Evolutionary conservation across 1,140 invertebrate genomes (phyloP), one percentile per base, ranked within the genome.

Genomic region (Dufourea novaeangliae): DNA sequence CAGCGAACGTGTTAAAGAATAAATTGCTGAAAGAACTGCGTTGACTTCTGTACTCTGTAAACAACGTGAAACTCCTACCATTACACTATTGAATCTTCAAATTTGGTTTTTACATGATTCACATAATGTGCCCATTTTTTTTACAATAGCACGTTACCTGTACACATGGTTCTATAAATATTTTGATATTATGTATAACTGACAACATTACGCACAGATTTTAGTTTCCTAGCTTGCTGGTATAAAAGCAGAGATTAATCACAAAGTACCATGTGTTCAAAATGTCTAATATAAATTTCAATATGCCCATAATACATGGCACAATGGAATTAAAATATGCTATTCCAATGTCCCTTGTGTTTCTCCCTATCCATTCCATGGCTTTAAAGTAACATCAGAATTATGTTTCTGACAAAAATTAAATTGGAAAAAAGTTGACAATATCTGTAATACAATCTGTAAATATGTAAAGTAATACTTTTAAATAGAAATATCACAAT

Each of bases 21-120:
- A n/a, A 66, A 75, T 22, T 17, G 20, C 0, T 20, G 12, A 41
- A 61, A 39, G 22, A 37, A 20, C 27, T 14, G 14, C 17, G n/a
- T 56, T 14, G 8, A 17, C 4, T 71, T 46, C 41, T 44, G 25
- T 25, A 72, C 20, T 0, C 25, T 46, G 34, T 52, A 7, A 29
- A 27, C 6, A 29, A 5, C 29, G 12, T 25, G 32, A 64, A 63
- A 27, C 61, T 71, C 17, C 14, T 3, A 64, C 54, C n/a, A 3
- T 17, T 39, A 17, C 3, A 41, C 20, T 8, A 50, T 61, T 7
- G n/a, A 50, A 72, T 27, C 7, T 20, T 73, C 46, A 32, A 56
- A 11, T 66, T 27, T 50, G n/a, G n/a, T 44, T 75, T 75, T 29
- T 68, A 75, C 73, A 59, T 11, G 44, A 46, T 29, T 66, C 27